These are phyloP conservation scores for Fregata magnificens DNA, from an alignment of 2,113 vertebrate genomes.

Conservation along the genomic window DNA sequence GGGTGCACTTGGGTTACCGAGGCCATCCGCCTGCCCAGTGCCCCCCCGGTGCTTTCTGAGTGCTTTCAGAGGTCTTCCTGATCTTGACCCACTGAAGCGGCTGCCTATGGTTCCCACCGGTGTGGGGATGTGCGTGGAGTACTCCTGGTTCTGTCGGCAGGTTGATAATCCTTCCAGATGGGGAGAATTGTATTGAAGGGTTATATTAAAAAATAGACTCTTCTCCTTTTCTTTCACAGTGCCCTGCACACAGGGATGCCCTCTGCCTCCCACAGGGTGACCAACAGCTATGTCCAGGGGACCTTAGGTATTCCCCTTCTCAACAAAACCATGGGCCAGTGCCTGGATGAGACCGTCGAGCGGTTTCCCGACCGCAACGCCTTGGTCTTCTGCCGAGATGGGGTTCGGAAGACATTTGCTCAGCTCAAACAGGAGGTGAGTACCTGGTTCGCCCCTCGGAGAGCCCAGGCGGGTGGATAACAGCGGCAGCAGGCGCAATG, in stretches of 20 bases:
- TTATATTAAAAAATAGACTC: not conserved
- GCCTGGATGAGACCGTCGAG: constrained; percentile 71
- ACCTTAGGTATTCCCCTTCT: constrained; percentile 46
- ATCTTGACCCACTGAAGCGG: not conserved
- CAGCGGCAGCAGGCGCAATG: not conserved
- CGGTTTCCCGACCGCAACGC: constrained; percentile 79
- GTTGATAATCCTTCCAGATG: not conserved
- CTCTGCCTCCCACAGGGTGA: constrained; percentile 56
- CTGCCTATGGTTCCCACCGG: not conserved
- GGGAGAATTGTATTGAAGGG: not conserved
- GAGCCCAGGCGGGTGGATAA: accelerated
- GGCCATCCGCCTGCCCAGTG: not conserved
- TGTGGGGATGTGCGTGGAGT: accelerated
- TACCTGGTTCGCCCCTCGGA: not conserved
- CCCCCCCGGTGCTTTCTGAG: not conserved
- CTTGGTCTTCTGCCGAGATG: constrained; percentile 72
- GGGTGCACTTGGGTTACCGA: not conserved
- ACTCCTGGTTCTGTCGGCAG: accelerated
- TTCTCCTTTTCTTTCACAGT: constrained; percentile 56
- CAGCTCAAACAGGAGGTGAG: constrained; percentile 87
- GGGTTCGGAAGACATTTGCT: constrained; percentile 83
- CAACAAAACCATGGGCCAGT: constrained; percentile 73
- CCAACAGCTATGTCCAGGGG: constrained; percentile 84
- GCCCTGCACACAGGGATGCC: constrained; percentile 59
- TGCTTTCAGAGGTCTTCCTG: not conserved